Evolutionary conservation across 2,888 invertebrate species (phyloP).

Genomic region (Dicranocentrus wangi): DNA sequence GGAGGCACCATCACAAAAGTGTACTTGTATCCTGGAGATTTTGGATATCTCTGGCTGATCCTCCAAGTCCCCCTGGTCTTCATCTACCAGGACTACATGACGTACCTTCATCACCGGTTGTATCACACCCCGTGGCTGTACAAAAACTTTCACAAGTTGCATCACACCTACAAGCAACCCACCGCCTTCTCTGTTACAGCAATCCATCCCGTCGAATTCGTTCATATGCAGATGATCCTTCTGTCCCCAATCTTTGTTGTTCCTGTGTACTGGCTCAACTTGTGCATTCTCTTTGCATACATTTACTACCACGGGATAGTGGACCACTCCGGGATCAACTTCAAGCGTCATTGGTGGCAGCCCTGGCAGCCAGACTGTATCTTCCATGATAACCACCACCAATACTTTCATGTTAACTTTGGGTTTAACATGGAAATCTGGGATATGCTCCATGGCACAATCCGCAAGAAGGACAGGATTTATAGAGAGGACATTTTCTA

Average conservation of each 20-base stretch:
- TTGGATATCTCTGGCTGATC: constrained; percentile 81
- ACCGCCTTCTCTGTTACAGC: constrained; percentile 85
- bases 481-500: constrained; percentile 83
- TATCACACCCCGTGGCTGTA: constrained; percentile 83
- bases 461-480: constrained; percentile 79
- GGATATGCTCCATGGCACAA: constrained; percentile 84
- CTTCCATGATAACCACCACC: constrained; percentile 86
- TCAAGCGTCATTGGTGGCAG: constrained; percentile 76
- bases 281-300: constrained; percentile 77
- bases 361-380: constrained; percentile 80
- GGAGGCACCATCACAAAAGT: constrained; percentile 78
- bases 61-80: constrained; percentile 81
- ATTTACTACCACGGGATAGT: constrained; percentile 84
- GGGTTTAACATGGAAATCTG: constrained; percentile 83
- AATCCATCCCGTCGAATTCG: constrained; percentile 82
- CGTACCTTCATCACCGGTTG: constrained; percentile 81
- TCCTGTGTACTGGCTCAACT: constrained; percentile 80
- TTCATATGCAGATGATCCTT: constrained; percentile 80
- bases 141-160: constrained; percentile 83
- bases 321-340: constrained; percentile 84
- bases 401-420: constrained; percentile 86
- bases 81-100: constrained; percentile 80
- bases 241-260: constrained; percentile 80
- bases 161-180: constrained; percentile 85
- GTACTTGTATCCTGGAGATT: constrained; percentile 80